Evolutionary conservation across 2,113 vertebrate species (phyloP).

Genomic region (Tetrao urogallus): DNA sequence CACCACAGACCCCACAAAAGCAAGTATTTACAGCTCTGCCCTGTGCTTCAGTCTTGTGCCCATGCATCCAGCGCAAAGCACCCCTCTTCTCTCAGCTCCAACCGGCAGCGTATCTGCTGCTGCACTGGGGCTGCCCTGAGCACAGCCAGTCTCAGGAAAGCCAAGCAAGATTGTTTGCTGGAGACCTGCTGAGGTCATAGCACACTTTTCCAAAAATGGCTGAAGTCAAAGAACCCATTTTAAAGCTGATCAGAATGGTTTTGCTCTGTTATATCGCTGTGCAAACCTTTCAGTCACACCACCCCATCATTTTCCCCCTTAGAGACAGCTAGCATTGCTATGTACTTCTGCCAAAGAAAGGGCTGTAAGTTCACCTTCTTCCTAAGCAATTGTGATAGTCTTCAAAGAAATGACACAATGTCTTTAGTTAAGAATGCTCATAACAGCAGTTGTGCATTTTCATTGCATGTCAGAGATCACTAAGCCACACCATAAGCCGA

Average conservation of each 20-base stretch:
- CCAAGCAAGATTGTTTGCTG: background rate
- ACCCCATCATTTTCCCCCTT: background rate
- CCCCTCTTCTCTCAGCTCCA: background rate
- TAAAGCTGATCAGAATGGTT: background rate
- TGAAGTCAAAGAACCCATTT: background rate
- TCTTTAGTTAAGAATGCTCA: background rate
- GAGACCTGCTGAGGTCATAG: background rate
- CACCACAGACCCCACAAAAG: background rate
- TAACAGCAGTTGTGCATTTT: background rate
- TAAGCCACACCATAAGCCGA: background rate
- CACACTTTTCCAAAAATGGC: background rate
- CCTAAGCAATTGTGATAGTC: background rate
- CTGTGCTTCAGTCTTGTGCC: background rate
- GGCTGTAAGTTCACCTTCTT: background rate
- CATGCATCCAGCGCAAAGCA: fast-evolving
- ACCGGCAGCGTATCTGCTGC: background rate
- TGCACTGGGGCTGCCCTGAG: background rate
- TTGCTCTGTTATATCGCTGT: background rate
- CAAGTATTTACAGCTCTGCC: background rate
- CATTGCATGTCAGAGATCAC: fast-evolving
- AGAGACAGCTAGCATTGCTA: background rate
- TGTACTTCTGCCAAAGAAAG: background rate
- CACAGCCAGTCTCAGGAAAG: fast-evolving
- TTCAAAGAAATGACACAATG: background rate
- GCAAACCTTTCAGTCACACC: background rate